Evolutionary conservation across 2,888 invertebrate genomes (phyloP).

Genomic region (Vandiemenella viatica): DNA sequence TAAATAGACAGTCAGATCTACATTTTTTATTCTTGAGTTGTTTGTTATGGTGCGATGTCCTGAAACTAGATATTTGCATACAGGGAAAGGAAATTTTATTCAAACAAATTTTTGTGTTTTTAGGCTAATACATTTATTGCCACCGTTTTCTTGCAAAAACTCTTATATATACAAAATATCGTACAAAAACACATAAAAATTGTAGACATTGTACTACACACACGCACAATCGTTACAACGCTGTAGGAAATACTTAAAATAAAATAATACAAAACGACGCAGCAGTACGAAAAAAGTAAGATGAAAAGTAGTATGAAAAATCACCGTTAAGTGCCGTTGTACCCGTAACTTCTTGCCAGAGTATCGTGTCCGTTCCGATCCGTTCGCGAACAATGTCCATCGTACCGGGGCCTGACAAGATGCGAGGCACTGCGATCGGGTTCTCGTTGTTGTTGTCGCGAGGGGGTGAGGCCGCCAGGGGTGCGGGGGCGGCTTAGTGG

Average conservation of each 20-base stretch:
- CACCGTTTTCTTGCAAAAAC: slow-evolving; percentile 17
- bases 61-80: too few species aligned
- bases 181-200: slow-evolving; percentile 11
- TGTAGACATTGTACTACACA: not conserved
- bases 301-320: not conserved
- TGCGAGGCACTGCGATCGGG: not conserved
- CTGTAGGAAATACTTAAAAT: not conserved
- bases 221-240: slow-evolving; percentile 1
- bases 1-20: too few species aligned
- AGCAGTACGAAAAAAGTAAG: not conserved
- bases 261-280: not conserved
- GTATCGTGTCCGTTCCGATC: not conserved
- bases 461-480: not conserved
- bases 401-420: not conserved
- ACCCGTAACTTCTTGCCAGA: not conserved
- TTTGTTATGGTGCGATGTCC: too few species aligned
- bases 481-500: slow-evolving; percentile 10
- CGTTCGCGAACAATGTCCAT: not conserved
- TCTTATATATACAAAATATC: slow-evolving; percentile 11
- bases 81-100: too few species aligned
- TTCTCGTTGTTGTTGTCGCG: not conserved
- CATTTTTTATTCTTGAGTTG: too few species aligned
- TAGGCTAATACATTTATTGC: slow-evolving; percentile 15
- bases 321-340: not conserved
- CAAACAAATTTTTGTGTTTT: too few species aligned